Evolutionary conservation across 2,113 vertebrate genomes (phyloP).

Genomic region (Paraplagusia blochii): DNA sequence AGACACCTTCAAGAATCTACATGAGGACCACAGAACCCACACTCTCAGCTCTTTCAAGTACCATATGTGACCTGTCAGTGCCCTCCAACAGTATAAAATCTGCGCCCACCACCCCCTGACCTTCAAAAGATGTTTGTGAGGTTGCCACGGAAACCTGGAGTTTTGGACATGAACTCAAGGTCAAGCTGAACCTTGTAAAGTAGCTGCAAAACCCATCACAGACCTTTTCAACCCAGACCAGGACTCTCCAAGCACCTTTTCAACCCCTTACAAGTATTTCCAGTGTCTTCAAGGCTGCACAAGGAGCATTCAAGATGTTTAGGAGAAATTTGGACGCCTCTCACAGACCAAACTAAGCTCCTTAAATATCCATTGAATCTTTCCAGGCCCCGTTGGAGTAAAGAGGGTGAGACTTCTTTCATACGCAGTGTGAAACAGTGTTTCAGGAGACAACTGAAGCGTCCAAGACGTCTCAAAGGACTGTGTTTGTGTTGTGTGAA

Average conservation of each 20-base stretch:
- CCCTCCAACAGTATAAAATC: no score
- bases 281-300: background rate
- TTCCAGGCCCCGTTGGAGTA: background rate
- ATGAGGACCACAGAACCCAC: background rate
- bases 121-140: no score
- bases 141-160: no score
- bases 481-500: conserved; percentile 17
- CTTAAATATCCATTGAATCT: background rate
- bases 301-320: background rate
- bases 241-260: background rate
- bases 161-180: no score
- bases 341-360: background rate
- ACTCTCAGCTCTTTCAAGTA: no score
- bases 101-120: no score
- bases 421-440: background rate
- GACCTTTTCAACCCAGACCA: background rate
- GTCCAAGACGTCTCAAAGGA: background rate
- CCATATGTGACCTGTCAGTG: no score
- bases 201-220: no score
- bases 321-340: background rate
- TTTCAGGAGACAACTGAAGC: background rate
- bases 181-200: background rate
- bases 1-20: background rate
- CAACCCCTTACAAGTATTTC: background rate
- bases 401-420: background rate